Evolutionary conservation across 2,888 invertebrate species (phyloP), one percentile per base, ranked within the genome.

Genomic region (Nomada flava): DNA sequence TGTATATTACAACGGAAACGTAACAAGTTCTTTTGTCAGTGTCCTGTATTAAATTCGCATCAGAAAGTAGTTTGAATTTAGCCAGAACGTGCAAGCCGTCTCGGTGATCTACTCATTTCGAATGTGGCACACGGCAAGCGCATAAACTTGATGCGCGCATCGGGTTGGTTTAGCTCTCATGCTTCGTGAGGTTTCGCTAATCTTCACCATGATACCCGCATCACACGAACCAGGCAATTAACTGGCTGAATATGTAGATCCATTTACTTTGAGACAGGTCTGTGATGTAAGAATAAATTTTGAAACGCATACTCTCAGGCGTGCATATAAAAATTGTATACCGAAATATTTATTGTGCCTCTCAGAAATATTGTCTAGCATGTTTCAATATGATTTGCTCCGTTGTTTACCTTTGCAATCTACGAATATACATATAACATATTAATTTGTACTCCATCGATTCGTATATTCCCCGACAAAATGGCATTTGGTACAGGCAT

Each of bases 101-200:
- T 29, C 59, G 64, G 36, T 52, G 64, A 79, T 79, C 75, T 77
- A 68, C 76, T 63, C 76, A 67, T 77, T 75, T 52, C 50, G 71
- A 75, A 80, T 80, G 84, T 79, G 79, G 76, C 82, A 65, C 79
- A 74, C 62, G 67, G 64, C 81, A 26, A 23, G 42, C 78, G 81
- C 81, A 88, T 86, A 84, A 88, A 88, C 87, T 88, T 70, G 75
- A 86, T 68, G 75, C 85, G 76, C 83, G 79, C 79, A 87, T 87
- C 88, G n/a, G 68, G 73, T 77, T 75, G 75, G 79, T 86, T 85
- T 86, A 88, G 74, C 85, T 79, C 85, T 68, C 76, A 63, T 72
- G 82, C 82, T 82, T 52, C 60, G 73, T 76, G 64, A 68, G 78
- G 55, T 83, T 81, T 78, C 80, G 83, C 85, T 87, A 87, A 88